A percentile compares a stretch with the other conserved stretches of the same genome.
Conservation (phyloP, 2,888 invertebrate species). For the Pterobdella sp. region DNA sequence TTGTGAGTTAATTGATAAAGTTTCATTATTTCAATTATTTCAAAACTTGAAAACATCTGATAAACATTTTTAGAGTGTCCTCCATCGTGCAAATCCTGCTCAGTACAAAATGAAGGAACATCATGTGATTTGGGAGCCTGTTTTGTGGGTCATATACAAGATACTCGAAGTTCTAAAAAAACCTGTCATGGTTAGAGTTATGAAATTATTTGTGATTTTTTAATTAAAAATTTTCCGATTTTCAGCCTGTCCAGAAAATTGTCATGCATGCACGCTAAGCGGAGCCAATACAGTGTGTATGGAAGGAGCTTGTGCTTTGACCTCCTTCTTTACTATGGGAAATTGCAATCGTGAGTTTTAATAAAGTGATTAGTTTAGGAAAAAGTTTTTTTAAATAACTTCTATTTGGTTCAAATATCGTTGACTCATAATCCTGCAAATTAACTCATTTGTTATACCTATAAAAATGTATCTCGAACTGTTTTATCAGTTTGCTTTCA, state of each 20-base stretch:
- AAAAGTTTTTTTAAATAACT: too few species aligned
- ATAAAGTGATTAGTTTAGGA: too few species aligned
- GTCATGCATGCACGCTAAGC: conserved; percentile 22
- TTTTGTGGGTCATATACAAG: conserved; percentile 1
- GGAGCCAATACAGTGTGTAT: conserved; percentile 30
- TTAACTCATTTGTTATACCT: background rate
- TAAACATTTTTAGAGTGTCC: conserved; percentile 20
- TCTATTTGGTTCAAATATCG: background rate
- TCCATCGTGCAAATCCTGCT: background rate
- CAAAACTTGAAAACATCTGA: too few species aligned
- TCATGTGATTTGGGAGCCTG: conserved; percentile 21
- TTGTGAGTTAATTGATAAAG: too few species aligned
- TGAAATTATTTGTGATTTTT: too few species aligned
- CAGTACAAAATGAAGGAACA: background rate
- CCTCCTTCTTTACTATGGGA: conserved; percentile 9
- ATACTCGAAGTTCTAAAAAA: background rate
- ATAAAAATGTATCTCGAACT: too few species aligned
- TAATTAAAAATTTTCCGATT: background rate
- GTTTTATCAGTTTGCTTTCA: too few species aligned
- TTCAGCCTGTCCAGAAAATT: conserved; percentile 29
- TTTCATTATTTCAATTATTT: too few species aligned
- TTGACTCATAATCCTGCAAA: background rate
- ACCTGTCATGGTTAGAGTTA: conserved; percentile 19
- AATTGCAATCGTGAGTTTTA: conserved; percentile 23
- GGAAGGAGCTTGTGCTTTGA: conserved; percentile 24